Base-by-base conservation (phyloP, 2,113 vertebrate species). In the Chascanopsetta lugubris region DNA sequence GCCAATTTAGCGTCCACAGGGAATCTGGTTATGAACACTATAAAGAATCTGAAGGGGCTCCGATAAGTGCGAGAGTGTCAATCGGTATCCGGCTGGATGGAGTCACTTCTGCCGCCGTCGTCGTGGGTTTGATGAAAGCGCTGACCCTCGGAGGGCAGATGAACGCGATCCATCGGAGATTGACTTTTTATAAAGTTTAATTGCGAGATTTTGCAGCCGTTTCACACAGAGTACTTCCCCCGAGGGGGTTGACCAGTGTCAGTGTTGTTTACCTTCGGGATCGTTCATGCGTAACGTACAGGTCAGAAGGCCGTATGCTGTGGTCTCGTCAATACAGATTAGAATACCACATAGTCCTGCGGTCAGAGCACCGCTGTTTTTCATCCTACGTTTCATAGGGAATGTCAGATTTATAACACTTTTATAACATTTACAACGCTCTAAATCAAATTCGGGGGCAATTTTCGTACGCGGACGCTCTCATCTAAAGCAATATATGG, bases 11-110 rank as follows among this genome's bases (percentile, higher is more conserved):
- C 61, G 47, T 77, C 51, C 64, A 34, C 30, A 38, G 68, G 61
- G 63, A 75, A 74, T 73, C 47, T 51, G 69, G 80, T 85, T 83
- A 88, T 82, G 76, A 78, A 79, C 17, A 69, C 77, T 49, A 74
- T 91, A 87, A 88, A 90, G 61, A 85, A 70, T 20, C 26, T 43
- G 59, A 48, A 58, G 61, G 26, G 79, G 66, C 55, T 56, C 58
- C 69, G 68, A 73, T 49, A 75, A 71, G 60, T 57, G 71, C 7
- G 58, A 80, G 66, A 57, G 67, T 77, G 72, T 67, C 68, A 75
- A 79, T 82, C 77, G 75, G 75, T 77, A 67, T 86, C 69, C 77
- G 70, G 77, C 58, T 27, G 72, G 66, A 75, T 47, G 18, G 61
- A 65, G 57, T 64, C 34, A 56, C 65, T 71, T 30, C 5, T 50